These are phyloP conservation scores for Synergus gifuensis DNA, from an alignment of 2,888 invertebrate species.

Conservation along the genomic window DNA sequence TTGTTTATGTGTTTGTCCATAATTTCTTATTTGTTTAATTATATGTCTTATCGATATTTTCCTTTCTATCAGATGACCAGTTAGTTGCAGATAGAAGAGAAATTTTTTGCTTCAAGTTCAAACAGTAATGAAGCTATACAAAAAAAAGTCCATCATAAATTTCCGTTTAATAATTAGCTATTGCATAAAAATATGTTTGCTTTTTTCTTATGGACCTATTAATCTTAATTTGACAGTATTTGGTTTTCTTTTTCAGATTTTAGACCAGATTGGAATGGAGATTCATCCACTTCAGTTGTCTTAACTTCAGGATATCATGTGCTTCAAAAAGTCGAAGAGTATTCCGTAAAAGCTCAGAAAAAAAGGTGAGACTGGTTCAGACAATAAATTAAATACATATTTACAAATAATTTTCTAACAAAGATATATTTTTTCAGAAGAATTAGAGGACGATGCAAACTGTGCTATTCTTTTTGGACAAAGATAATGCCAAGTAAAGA, in stretches of 20 bases:
- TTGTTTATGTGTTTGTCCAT: background rate
- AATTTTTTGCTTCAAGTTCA: slow-evolving; percentile 12
- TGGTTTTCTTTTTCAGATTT: background rate
- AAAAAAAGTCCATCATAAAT: background rate
- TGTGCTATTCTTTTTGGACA: background rate
- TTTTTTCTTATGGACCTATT: background rate
- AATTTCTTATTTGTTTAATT: background rate
- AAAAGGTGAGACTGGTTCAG: background rate
- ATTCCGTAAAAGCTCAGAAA: background rate
- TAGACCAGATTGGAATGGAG: background rate
- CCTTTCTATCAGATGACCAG: background rate
- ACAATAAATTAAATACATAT: background rate
- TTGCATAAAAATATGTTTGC: background rate
- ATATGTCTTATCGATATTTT: background rate
- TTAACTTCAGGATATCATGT: background rate
- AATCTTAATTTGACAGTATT: background rate
- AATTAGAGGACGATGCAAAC: background rate
- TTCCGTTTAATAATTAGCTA: background rate
- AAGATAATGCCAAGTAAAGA: slow-evolving; percentile 23
- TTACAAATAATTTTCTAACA: background rate
- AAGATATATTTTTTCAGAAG: background rate
- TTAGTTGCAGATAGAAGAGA: slow-evolving; percentile 11
- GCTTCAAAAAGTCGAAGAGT: background rate
- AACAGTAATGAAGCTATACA: background rate
- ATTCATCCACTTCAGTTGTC: background rate